Evolutionary conservation across 2,888 invertebrate genomes (phyloP).

Genomic region (Amblyjoppa fuscipennis): DNA sequence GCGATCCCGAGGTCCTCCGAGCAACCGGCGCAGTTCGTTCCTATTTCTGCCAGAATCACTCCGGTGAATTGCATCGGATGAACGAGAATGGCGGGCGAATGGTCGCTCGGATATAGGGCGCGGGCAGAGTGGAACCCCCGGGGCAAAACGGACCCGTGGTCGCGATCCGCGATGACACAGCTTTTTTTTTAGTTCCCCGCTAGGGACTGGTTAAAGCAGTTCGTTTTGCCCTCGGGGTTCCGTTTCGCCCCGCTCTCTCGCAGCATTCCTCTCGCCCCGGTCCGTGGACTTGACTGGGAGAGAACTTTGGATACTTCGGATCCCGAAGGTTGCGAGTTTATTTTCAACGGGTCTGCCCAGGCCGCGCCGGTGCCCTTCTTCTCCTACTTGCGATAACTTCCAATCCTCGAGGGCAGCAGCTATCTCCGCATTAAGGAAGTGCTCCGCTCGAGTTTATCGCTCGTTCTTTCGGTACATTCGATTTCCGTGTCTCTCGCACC

Average conservation of each 20-base stretch:
- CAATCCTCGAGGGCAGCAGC: slow-evolving; percentile 61
- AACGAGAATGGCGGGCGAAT: slow-evolving; percentile 57
- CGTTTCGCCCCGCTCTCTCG: background rate
- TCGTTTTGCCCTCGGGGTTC: background rate
- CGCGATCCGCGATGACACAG: background rate
- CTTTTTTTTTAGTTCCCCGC: background rate
- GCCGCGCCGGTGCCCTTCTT: background rate
- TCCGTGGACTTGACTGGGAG: slow-evolving; percentile 42
- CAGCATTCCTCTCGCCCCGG: background rate
- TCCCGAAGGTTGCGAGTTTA: slow-evolving; percentile 68
- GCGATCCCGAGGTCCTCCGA: slow-evolving; percentile 29
- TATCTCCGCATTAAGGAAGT: slow-evolving; percentile 77
- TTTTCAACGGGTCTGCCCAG: slow-evolving; percentile 65
- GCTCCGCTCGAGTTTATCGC: slow-evolving; percentile 74
- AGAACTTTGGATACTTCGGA: slow-evolving; percentile 35
- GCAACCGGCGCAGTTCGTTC: slow-evolving; percentile 65
- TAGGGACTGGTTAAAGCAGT: background rate
- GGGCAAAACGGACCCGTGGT: background rate
- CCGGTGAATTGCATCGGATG: slow-evolving; percentile 69
- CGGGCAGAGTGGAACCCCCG: slow-evolving; percentile 11
- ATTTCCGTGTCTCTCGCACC: slow-evolving; percentile 67
- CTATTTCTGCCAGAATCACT: slow-evolving; percentile 72
- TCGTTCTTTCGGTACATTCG: slow-evolving; percentile 69
- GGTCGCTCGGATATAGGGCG: background rate
- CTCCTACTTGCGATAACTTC: slow-evolving; percentile 71